phyloP scores from a whole-genome alignment of 2,888 invertebrate genomes.

The Eupithecia pulchellata region DNA sequence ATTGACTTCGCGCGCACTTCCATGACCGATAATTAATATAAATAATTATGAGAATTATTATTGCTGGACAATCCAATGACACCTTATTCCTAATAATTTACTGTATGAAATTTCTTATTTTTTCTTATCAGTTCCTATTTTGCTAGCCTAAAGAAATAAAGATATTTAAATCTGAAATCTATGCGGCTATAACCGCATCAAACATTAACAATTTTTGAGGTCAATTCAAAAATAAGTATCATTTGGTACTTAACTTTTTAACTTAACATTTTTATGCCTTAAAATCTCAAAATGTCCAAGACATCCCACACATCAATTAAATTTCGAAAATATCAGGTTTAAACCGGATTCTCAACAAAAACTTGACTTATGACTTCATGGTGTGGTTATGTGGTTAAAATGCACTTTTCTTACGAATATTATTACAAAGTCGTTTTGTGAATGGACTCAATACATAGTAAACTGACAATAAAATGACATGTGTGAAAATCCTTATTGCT shows the following conservation, averaged over 20 bases:
- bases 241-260: not conserved
- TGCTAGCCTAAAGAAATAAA: too few species aligned
- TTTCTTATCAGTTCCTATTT: too few species aligned
- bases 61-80: too few species aligned
- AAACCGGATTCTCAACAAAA: constrained; percentile 7
- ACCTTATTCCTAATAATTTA: too few species aligned
- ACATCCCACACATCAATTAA: not conserved
- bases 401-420: not conserved
- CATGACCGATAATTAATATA: too few species aligned
- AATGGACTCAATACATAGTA: not conserved
- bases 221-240: not conserved
- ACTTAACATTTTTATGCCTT: not conserved
- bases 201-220: not conserved
- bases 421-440: not conserved
- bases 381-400: not conserved
- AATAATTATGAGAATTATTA: too few species aligned
- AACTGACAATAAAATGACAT: not conserved
- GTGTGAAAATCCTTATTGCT: too few species aligned
- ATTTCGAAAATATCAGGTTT: constrained; percentile 7
- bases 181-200: not conserved
- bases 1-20: too few species aligned
- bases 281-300: not conserved
- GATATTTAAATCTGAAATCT: too few species aligned
- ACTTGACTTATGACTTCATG: not conserved
- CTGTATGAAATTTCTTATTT: too few species aligned